Conservation (phyloP, 1,140 invertebrate species). For the Helicoverpa armigera region DNA sequence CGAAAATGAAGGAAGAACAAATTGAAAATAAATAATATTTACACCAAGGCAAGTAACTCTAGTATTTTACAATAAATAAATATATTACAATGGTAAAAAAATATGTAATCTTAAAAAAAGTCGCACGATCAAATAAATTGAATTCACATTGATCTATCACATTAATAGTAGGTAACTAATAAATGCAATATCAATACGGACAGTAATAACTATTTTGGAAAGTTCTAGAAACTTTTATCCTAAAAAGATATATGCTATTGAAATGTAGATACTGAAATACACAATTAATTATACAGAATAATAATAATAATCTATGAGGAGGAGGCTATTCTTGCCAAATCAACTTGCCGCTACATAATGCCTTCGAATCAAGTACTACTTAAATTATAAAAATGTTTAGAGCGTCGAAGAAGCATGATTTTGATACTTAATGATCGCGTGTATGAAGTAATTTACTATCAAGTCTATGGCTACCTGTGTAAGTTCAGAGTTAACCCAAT, state of each 20-base stretch:
- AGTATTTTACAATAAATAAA: too few relatives aligned
- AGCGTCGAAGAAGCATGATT: conserved; percentile 10
- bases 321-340: conserved; percentile 44
- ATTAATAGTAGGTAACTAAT: background rate
- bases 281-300: conserved; percentile 2
- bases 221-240: background rate
- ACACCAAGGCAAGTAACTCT: too few relatives aligned
- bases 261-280: conserved; percentile 17
- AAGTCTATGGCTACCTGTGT: background rate
- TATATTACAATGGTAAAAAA: too few relatives aligned
- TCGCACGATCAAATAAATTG: background rate
- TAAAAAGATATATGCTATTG: background rate
- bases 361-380: conserved; percentile 29
- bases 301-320: conserved; percentile 12
- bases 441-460: background rate
- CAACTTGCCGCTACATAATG: conserved; percentile 34
- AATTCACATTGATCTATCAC: background rate
- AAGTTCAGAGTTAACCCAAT: background rate
- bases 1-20: too few relatives aligned
- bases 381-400: background rate
- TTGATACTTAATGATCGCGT: background rate
- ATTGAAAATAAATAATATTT: too few relatives aligned
- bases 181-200: background rate
- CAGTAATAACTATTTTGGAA: background rate
- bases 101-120: background rate